These are phyloP conservation scores for Trachemys scripta DNA, from an alignment of 2,113 vertebrate genomes.

Conservation along the genomic window DNA sequence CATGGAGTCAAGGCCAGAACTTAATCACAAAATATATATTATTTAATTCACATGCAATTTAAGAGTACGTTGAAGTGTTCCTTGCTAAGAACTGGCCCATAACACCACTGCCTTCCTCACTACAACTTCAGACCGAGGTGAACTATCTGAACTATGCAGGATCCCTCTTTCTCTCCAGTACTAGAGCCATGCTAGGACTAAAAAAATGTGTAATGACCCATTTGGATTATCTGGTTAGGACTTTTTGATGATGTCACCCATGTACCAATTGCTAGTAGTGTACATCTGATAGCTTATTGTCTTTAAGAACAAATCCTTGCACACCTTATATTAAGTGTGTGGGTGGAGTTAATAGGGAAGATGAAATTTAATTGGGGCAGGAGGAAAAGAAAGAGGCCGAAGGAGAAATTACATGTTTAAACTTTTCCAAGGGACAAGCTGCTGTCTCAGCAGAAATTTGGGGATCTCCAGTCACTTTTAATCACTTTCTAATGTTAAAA, in stretches of 20 bases:
- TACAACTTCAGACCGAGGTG: not conserved
- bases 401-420: not conserved
- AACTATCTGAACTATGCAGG: not conserved
- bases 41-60: too few relatives aligned
- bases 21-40: too few relatives aligned
- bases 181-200: not conserved
- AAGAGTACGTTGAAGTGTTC: too few relatives aligned
- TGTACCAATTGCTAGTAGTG: not conserved
- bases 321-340: not conserved
- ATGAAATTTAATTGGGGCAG: not conserved
- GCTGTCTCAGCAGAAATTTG: not conserved
- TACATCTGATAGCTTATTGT: accelerated
- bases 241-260: not conserved
- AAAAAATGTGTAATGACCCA: not conserved
- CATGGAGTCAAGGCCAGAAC: too few relatives aligned
- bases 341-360: accelerated
- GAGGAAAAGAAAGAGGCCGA: not conserved
- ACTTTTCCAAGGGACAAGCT: not conserved
- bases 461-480: not conserved
- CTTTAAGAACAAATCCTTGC: not conserved
- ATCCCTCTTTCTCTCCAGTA: not conserved
- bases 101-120: not conserved
- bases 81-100: too few relatives aligned
- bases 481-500: not conserved
- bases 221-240: not conserved